These are phyloP conservation scores for Falco novaeseelandiae DNA, from an alignment of 2,797 vertebrate genomes.

Conservation along the genomic window DNA sequence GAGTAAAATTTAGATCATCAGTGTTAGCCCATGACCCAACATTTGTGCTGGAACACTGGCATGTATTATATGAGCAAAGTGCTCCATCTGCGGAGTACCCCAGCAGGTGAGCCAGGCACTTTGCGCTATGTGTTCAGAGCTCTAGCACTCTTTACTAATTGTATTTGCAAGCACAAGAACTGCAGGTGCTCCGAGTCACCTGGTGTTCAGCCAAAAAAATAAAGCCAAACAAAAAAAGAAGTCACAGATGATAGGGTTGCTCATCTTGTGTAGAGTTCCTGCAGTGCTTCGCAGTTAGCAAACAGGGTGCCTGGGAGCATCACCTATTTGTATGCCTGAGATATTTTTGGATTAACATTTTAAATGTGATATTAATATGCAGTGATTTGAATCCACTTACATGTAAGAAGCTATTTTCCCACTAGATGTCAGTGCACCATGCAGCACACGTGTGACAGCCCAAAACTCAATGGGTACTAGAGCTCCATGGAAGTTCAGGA, in stretches of 20 bases:
- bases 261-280: not conserved
- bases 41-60: rapidly evolving
- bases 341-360: not conserved
- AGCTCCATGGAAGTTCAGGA: not conserved
- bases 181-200: not conserved
- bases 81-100: slow-evolving; percentile 42
- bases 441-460: not conserved
- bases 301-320: not conserved
- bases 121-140: not conserved
- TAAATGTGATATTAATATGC: not conserved
- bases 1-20: not conserved
- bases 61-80: not conserved
- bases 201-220: not conserved
- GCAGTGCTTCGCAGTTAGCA: not conserved
- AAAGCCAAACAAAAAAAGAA: not conserved
- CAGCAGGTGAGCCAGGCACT: not conserved
- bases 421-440: not conserved
- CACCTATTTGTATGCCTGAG: not conserved
- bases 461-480: not conserved
- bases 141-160: not conserved
- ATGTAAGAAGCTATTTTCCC: not conserved
- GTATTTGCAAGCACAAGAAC: not conserved
- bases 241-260: not conserved
- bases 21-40: not conserved
- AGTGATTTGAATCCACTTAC: rapidly evolving